A percentile compares a stretch with the other conserved stretches of the same genome.
Evolutionary conservation across 2,113 vertebrate species (phyloP).

Genomic region (Petaurus breviceps): DNA sequence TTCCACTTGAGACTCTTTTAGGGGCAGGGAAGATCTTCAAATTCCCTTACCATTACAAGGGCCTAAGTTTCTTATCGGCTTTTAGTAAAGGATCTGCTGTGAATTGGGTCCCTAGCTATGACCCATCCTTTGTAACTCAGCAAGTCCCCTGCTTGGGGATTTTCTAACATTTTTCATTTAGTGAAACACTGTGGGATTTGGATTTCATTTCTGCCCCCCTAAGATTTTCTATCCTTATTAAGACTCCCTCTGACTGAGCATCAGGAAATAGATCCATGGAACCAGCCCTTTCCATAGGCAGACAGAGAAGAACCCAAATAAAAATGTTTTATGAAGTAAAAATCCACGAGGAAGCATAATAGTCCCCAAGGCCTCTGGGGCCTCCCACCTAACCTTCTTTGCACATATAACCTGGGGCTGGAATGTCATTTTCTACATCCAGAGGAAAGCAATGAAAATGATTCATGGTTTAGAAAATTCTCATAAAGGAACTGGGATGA

Average conservation of each 20-base stretch:
- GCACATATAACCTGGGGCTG: rapidly evolving
- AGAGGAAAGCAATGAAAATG: neutral
- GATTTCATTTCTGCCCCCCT: neutral
- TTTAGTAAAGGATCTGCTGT: neutral
- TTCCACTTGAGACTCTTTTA: too few relatives aligned
- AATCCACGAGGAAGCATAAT: neutral
- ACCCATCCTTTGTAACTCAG: neutral
- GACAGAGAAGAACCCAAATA: neutral
- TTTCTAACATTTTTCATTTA: neutral
- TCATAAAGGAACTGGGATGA: neutral
- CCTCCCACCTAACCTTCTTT: rapidly evolving
- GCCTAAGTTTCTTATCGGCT: neutral
- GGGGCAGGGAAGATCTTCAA: too few relatives aligned
- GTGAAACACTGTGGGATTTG: neutral
- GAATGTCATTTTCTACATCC: neutral
- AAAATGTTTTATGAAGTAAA: neutral
- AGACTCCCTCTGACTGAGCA: neutral
- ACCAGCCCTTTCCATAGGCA: neutral
- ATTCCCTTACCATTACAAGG: too few relatives aligned
- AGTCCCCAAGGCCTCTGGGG: neutral
- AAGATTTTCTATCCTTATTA: neutral
- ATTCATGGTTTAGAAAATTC: neutral
- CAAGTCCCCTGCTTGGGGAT: neutral
- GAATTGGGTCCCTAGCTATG: too few relatives aligned
- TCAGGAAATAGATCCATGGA: neutral